Percentiles rank a stretch among this genome's conserved stretches.
Conservation (phyloP, 2,113 vertebrate species). For the Nibea coibor region DNA sequence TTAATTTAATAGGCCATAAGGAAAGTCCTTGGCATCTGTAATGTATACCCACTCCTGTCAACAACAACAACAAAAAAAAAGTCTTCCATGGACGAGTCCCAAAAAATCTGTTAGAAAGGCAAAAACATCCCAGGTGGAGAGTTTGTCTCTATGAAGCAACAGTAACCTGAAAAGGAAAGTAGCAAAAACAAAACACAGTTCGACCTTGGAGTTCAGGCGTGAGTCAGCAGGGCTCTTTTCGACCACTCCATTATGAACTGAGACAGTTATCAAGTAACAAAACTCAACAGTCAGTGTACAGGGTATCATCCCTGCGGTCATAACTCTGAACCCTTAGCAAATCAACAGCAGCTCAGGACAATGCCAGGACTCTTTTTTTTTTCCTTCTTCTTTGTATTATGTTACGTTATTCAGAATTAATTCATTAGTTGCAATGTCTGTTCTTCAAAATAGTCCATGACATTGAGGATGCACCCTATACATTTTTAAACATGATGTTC, state of each 20-base stretch:
- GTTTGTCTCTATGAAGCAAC: slow-evolving; percentile 50
- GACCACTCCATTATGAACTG: slow-evolving; percentile 19
- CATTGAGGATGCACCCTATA: slow-evolving; percentile 52
- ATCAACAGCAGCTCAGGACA: slow-evolving; percentile 62
- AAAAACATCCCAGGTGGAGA: slow-evolving; percentile 49
- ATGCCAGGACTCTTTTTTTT: slow-evolving; percentile 21
- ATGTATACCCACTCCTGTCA: slow-evolving; percentile 49
- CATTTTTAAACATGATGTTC: slow-evolving; percentile 54
- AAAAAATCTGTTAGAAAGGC: slow-evolving; percentile 50
- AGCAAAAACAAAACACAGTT: slow-evolving; percentile 35
- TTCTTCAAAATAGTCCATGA: slow-evolving; percentile 65
- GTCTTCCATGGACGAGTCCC: slow-evolving; percentile 44
- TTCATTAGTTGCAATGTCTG: slow-evolving; percentile 62
- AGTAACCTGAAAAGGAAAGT: slow-evolving; percentile 49
- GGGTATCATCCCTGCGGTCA: slow-evolving; percentile 39
- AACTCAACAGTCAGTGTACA: slow-evolving; percentile 64
- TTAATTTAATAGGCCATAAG: slow-evolving; percentile 65
- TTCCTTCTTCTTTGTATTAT: slow-evolving; percentile 33
- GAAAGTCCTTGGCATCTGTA: slow-evolving; percentile 71
- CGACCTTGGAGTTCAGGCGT: slow-evolving; percentile 30
- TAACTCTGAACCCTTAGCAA: slow-evolving; percentile 52
- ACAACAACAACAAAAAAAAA: slow-evolving; percentile 11
- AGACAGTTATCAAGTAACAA: slow-evolving; percentile 55
- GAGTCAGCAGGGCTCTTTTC: slow-evolving; percentile 15
- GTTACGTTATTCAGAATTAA: slow-evolving; percentile 60